A percentile compares a stretch with the other conserved stretches of the same genome.
Evolutionary conservation across 2,888 invertebrate species (phyloP).

Genomic region (Antheraea assamensis): DNA sequence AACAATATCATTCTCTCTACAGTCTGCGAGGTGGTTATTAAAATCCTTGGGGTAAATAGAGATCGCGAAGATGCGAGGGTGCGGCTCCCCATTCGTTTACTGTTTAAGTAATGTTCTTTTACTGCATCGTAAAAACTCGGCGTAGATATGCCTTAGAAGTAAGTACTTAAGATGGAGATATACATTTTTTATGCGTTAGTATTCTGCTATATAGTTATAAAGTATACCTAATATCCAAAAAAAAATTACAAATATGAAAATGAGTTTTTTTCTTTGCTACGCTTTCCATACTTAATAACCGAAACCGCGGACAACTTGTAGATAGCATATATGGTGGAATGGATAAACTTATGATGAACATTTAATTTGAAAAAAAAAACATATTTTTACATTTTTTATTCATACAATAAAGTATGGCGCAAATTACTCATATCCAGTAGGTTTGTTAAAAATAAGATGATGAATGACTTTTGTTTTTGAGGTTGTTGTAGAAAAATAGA

Average conservation of each 20-base stretch:
- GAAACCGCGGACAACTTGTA: too few relatives aligned
- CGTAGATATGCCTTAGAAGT: background rate
- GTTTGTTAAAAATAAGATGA: too few relatives aligned
- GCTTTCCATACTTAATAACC: too few relatives aligned
- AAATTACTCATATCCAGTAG: too few relatives aligned
- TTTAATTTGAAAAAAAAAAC: too few relatives aligned
- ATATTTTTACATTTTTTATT: too few relatives aligned
- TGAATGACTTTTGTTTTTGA: too few relatives aligned
- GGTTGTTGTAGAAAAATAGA: too few relatives aligned
- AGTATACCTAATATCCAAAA: background rate
- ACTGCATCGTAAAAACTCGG: conserved; percentile 3
- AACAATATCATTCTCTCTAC: conserved; percentile 49
- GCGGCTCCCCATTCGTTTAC: conserved; percentile 5
- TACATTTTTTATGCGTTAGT: background rate
- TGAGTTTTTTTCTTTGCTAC: too few relatives aligned
- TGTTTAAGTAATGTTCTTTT: conserved; percentile 4
- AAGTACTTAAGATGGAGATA: background rate
- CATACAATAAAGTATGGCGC: too few relatives aligned
- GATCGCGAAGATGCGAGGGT: conserved; percentile 9
- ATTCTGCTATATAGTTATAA: background rate
- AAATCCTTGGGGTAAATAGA: conserved; percentile 28
- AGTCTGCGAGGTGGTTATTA: conserved; percentile 37
- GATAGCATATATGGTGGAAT: too few relatives aligned
- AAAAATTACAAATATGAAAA: background rate
- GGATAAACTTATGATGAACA: too few relatives aligned